Percentiles rank a stretch among this genome's conserved stretches.
These are phyloP conservation scores for Hemichromis elongatus DNA, from an alignment of 2,113 vertebrate genomes.

Conservation along the genomic window DNA sequence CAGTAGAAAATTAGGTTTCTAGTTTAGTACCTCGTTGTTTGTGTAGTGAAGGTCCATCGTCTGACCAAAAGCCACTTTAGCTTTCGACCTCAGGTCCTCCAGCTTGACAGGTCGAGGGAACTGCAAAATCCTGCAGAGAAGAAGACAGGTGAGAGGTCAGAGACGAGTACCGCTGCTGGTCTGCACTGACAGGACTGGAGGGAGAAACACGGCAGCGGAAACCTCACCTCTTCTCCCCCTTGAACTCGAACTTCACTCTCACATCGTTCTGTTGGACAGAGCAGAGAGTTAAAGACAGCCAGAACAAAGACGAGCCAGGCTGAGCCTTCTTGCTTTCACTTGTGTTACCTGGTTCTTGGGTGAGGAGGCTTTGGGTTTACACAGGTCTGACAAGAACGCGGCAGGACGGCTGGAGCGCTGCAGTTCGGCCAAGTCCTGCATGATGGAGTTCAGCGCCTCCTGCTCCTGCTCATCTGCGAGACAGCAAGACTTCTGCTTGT, in stretches of 20 bases:
- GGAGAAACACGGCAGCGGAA: neutral
- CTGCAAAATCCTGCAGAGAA: constrained; percentile 84
- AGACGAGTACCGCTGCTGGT: neutral
- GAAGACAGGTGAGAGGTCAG: neutral
- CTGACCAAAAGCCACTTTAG: constrained; percentile 94
- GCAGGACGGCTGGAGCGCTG: constrained; percentile 92
- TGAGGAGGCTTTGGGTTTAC: constrained; percentile 86
- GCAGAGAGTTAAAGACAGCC: neutral
- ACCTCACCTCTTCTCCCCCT: constrained; percentile 94
- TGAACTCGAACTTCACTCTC: constrained; percentile 97
- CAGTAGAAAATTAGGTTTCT: neutral
- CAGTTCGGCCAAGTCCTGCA: constrained; percentile 97
- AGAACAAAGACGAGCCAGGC: neutral
- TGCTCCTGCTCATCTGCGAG: constrained; percentile 90
- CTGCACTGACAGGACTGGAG: neutral
- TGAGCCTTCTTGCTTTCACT: neutral
- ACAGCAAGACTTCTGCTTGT: neutral
- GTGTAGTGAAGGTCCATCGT: constrained; percentile 97
- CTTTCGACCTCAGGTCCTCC: constrained; percentile 88
- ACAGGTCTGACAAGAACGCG: constrained; percentile 81
- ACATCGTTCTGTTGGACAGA: constrained; percentile 85
- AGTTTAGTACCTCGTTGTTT: constrained; percentile 88
- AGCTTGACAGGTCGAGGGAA: constrained; percentile 91
- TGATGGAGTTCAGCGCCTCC: constrained; percentile 97
- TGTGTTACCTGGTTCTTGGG: constrained; percentile 91